Evolutionary conservation across 2,113 vertebrate genomes (phyloP), one percentile per base, ranked within the genome.

Genomic region (Hemiprocne comata): DNA sequence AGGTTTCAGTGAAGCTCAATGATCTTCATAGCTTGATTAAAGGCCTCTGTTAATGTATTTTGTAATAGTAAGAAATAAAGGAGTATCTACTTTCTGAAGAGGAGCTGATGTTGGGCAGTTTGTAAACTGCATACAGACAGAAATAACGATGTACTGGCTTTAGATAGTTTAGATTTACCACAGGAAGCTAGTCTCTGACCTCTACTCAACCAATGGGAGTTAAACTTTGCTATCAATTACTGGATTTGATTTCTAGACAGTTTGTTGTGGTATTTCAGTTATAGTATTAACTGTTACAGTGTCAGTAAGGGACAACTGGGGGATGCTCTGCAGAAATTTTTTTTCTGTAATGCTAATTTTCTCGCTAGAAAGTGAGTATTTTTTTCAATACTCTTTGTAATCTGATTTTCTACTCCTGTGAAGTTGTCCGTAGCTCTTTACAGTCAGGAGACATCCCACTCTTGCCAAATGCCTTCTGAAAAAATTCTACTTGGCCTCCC

Each of bases 1-100:
- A 97, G 20, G 82, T 75, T 76, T 86, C 40, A 24, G 57, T 81
- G 65, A 85, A 72, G 78, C n/a, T 67, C 88, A 89, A 54, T 85
- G 34, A 58, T 40, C 53, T 77, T 84, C 31, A 21, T 25, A 76
- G 16, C 33, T 92, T 51, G 16, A 67, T 67, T 50, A 64, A 13
- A 53, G 11, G 36, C 1, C n/a, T 74, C 72, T 81, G 5, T 65
- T 60, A n/a, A 51, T 75, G 17, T 60, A 67, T 79, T 88, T 58
- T 34, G 11, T 81, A 50, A 31, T 62, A 34, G 14, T 46, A 28
- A 79, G 54, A 77, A 69, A 70, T 79, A 79, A 79, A 86, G 36
- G 18, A 60, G 1, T 64, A 24, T 36, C 29, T 91, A 2, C 48
- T 57, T 95, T 77, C 55, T 80, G 38, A 75, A 62, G 67, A 79